Base-by-base conservation (phyloP, 2,113 vertebrate species). In the Perognathus longimembris region DNA sequence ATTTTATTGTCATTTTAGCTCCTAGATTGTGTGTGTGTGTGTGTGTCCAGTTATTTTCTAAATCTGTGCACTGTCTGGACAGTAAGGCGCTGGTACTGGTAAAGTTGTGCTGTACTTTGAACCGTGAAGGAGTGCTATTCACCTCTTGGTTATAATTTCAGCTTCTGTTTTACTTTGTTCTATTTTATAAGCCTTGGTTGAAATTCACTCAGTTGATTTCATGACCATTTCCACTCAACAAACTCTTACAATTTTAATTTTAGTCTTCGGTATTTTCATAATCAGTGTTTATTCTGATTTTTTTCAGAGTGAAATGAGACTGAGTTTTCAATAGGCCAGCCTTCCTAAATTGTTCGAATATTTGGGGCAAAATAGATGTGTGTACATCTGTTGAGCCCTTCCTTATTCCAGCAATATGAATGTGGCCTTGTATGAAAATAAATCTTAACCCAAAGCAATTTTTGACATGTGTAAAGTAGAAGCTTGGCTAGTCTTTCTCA, bases 171-270 rank as follows among this genome's bases (percentile, higher is more conserved):
- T 61, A 61, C 86, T 88, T 34, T 82, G 3, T 93, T 71, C 20
- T 61, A 9, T 59, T 92, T 57, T 75, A 85, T 70, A 90, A 86
- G 59, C 90, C 28, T 40, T 94, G 73, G 9, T 76, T 86, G 50
- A 87, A 71, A 77, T 67, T 26, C 21, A 74, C 50, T 70, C 54
- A 92, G 57, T 82, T 82, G 17, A 79, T 83, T 67, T 93, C 8
- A 73, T 85, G 59, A 70, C 38, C 57, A 21, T 42, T 87, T n/a
- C 38, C 32, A 73, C 92, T 91, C 42, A 34, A 77, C 79, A 94
- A 92, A 24, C 32, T 42, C 17, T 80, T 84, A 59, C 45, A 94
- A 74, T 95, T 87, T 85, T 85, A 94, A 74, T 95, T 87, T 85
- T 85, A 80, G 30, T 83, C 45, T 30, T 42, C 66, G 36, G 7